A percentile compares a stretch with the other conserved stretches of the same genome.
Evolutionary conservation across 2,888 invertebrate species (phyloP).

Genomic region (Herminia tarsipennalis): DNA sequence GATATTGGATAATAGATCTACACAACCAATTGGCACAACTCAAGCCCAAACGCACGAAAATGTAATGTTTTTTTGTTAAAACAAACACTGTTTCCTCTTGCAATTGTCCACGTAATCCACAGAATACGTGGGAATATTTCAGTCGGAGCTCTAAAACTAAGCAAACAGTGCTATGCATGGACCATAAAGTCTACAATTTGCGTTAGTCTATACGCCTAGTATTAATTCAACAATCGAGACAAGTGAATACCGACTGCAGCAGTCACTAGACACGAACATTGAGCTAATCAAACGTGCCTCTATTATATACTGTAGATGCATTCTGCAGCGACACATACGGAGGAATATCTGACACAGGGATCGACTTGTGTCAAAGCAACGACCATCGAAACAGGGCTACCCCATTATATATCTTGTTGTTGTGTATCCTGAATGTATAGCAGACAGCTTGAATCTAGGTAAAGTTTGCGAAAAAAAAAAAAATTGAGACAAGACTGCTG

Average conservation of each 20-base stretch:
- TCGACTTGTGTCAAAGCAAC: background rate
- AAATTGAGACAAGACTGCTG: too few species aligned
- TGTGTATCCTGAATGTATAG: too few species aligned
- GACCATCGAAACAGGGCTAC: too few species aligned
- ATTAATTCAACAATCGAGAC: constrained; percentile 31
- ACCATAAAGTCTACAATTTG: constrained; percentile 12
- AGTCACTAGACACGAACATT: constrained; percentile 17
- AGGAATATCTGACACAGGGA: background rate
- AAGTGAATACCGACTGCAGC: constrained; percentile 25
- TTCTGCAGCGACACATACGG: constrained; percentile 2
- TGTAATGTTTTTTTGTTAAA: too few species aligned
- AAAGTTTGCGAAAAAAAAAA: too few species aligned
- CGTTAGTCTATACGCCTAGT: constrained; percentile 11
- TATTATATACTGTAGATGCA: constrained; percentile 14
- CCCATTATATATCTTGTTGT: too few species aligned
- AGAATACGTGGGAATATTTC: background rate
- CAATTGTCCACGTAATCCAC: too few species aligned
- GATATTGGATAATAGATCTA: too few species aligned
- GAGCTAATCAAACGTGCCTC: constrained; percentile 25
- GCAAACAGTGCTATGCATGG: constrained; percentile 12
- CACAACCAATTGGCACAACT: too few species aligned
- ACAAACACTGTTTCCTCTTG: too few species aligned
- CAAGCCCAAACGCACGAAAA: too few species aligned
- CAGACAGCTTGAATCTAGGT: too few species aligned
- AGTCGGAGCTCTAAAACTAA: constrained; percentile 3